These are phyloP conservation scores for Branchellion lobata DNA, from an alignment of 2,888 invertebrate species.

Conservation along the genomic window DNA sequence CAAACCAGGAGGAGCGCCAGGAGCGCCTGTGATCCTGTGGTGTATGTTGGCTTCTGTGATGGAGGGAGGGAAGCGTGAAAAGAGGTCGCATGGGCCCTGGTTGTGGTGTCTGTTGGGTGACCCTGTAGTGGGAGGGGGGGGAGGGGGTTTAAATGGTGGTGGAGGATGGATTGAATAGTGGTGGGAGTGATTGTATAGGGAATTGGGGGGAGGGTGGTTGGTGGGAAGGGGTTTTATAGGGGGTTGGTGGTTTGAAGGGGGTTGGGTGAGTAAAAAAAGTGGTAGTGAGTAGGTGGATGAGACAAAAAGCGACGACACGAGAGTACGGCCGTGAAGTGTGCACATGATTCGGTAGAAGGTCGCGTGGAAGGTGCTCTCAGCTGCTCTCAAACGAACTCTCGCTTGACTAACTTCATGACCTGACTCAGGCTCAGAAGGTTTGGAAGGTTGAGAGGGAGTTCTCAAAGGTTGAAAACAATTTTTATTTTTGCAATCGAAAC, in stretches of 20 bases:
- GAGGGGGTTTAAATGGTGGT: too few relatives aligned
- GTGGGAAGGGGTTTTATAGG: background rate
- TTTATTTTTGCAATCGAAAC: too few relatives aligned
- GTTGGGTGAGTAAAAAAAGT: background rate
- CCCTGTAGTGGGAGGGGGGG: background rate
- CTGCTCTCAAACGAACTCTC: too few relatives aligned
- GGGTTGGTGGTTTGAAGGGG: background rate
- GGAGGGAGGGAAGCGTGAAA: conserved; percentile 38
- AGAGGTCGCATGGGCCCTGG: conserved; percentile 32
- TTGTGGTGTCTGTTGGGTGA: conserved; percentile 20
- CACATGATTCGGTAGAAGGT: too few relatives aligned
- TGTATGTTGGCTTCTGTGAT: conserved; percentile 32
- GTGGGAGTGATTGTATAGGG: background rate
- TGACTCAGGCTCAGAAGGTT: too few relatives aligned
- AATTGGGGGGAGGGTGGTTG: background rate
- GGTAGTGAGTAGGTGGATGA: too few relatives aligned
- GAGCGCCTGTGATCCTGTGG: conserved; percentile 24
- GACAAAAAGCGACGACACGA: too few relatives aligned
- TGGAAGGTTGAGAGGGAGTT: too few relatives aligned
- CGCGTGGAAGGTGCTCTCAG: too few relatives aligned
- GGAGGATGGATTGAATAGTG: background rate
- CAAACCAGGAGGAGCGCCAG: conserved; percentile 1
- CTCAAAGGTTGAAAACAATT: too few relatives aligned
- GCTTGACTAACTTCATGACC: too few relatives aligned
- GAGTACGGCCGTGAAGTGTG: too few relatives aligned